A percentile compares a stretch with the other conserved stretches of the same genome.
phyloP scores from a whole-genome alignment of 2,888 invertebrate species.

The Macrophya annulata region DNA sequence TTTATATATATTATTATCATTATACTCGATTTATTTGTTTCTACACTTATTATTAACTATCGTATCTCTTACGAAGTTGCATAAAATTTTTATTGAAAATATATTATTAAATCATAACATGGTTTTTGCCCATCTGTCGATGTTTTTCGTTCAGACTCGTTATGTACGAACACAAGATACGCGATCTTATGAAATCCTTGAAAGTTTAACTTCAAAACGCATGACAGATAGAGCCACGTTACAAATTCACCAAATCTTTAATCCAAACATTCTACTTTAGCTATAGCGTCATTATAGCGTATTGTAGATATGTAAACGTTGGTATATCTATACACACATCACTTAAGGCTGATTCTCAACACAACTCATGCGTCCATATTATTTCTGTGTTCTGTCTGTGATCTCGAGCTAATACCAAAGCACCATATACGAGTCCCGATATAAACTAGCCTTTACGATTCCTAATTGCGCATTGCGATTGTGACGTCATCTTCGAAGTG shows the following conservation, averaged over 20 bases:
- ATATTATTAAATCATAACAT: slow-evolving; percentile 73
- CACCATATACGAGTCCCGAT: not conserved
- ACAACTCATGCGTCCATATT: not conserved
- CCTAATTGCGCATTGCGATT: not conserved
- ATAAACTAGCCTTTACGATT: not conserved
- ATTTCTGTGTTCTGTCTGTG: not conserved
- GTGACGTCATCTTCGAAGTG: not conserved
- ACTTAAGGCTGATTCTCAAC: not conserved
- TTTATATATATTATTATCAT: slow-evolving; percentile 59
- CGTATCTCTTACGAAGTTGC: slow-evolving; percentile 59
- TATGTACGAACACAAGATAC: slow-evolving; percentile 52
- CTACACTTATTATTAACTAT: slow-evolving; percentile 62
- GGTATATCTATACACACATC: not conserved
- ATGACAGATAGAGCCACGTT: slow-evolving; percentile 45
- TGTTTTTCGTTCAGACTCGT: slow-evolving; percentile 68
- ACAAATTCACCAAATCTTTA: slow-evolving; percentile 20
- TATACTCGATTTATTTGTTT: slow-evolving; percentile 51
- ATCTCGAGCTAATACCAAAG: not conserved
- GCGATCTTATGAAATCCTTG: slow-evolving; percentile 37
- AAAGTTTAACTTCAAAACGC: not conserved
- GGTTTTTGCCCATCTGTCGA: slow-evolving; percentile 75
- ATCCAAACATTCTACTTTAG: slow-evolving; percentile 7
- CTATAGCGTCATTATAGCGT: not conserved
- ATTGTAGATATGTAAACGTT: not conserved
- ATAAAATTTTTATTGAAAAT: slow-evolving; percentile 64